These are phyloP conservation scores for Hydractinia symbiolongicarpus DNA, from an alignment of 30 jellyfish, hydroid and myxozoan species.

Conservation along the genomic window DNA sequence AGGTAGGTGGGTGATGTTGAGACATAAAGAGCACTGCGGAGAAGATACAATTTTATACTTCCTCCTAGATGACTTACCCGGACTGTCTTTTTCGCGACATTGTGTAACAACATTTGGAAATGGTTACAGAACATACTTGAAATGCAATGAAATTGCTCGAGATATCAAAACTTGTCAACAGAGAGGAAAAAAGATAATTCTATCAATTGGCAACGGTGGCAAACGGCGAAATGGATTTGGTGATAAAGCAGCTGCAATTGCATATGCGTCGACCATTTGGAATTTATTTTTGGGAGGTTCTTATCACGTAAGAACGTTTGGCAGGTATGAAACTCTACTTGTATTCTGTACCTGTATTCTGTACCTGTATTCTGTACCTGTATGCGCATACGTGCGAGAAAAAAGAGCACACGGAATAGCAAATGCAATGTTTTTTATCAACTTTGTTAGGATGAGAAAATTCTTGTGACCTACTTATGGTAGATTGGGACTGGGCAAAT, in stretches of 20 bases:
- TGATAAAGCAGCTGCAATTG: conserved; percentile 1
- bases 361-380: no score
- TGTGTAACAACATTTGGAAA: neutral
- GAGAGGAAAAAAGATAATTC: conserved; percentile 16
- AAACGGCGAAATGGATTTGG: conserved; percentile 25
- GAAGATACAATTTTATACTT: neutral
- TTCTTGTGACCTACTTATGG: no score
- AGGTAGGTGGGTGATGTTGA: no score
- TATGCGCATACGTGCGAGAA: no score
- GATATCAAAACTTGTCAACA: conserved; percentile 26
- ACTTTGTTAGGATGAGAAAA: neutral
- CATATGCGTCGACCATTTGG: conserved; percentile 21
- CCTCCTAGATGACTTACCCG: conserved; percentile 19
- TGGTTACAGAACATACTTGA: conserved; percentile 5
- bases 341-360: neutral
- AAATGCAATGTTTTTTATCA: neutral
- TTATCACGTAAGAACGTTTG: conserved; percentile 18
- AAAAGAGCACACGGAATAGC: neutral
- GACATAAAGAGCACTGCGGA: no score
- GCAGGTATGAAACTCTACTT: neutral
- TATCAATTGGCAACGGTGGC: conserved; percentile 23
- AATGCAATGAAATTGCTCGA: conserved; percentile 13
- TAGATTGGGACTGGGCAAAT: neutral
- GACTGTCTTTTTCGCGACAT: conserved; percentile 19
- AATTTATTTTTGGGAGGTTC: conserved; percentile 30